These are phyloP conservation scores for Atherinosoma microstoma DNA, from an alignment of 2,797 vertebrate species.

Conservation along the genomic window DNA sequence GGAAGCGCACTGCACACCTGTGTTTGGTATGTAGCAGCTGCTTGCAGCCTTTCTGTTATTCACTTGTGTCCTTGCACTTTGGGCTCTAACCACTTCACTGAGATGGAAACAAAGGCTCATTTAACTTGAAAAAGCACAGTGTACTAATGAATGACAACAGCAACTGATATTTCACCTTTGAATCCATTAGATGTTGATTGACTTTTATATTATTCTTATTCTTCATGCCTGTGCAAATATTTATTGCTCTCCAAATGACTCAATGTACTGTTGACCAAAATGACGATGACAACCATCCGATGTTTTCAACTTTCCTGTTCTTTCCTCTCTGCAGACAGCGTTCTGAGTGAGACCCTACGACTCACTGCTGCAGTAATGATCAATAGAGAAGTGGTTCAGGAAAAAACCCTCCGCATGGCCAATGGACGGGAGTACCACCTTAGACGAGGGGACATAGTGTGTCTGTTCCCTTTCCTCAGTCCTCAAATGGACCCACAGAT, in stretches of 20 bases:
- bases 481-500: constrained; percentile 91
- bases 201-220: constrained; percentile 20
- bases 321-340: constrained; percentile 73
- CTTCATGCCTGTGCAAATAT: constrained; percentile 39
- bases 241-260: constrained; percentile 25
- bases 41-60: constrained; percentile 31
- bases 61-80: constrained; percentile 11
- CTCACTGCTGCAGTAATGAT: constrained; percentile 90
- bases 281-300: constrained; percentile 39
- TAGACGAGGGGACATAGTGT: constrained; percentile 87
- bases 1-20: constrained; percentile 66
- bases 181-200: constrained; percentile 40
- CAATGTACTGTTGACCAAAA: constrained; percentile 43
- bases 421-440: constrained; percentile 83
- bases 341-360: constrained; percentile 86
- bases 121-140: constrained; percentile 30
- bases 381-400: constrained; percentile 85
- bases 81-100: constrained; percentile 6
- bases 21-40: constrained; percentile 80
- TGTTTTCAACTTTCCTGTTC: constrained; percentile 47
- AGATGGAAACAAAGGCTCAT: constrained; percentile 28
- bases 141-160: constrained; percentile 1
- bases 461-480: constrained; percentile 90
- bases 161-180: constrained; percentile 31
- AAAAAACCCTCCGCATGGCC: constrained; percentile 81